Percentiles rank a stretch among this genome's conserved stretches.
Evolutionary conservation across 2,113 vertebrate species (phyloP).

Genomic region (Chitala chitala): DNA sequence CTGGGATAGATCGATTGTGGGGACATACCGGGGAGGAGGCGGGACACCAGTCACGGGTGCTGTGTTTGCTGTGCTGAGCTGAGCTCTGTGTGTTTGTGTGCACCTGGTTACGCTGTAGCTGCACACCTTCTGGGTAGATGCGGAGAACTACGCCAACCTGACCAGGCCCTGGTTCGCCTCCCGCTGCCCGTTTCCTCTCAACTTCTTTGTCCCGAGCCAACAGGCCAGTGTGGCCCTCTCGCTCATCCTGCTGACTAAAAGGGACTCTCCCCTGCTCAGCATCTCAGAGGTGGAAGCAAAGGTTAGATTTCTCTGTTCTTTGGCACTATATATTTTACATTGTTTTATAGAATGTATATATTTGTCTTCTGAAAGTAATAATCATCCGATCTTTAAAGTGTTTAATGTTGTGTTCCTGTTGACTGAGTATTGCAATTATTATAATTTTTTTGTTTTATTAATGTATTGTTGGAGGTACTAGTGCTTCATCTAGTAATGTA

Average conservation of each 20-base stretch:
- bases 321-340: background rate
- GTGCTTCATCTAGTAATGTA: no score
- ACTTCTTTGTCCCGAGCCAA: slow-evolving; percentile 77
- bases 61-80: background rate
- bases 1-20: no score
- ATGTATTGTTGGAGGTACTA: background rate
- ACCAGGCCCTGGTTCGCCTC: slow-evolving; percentile 94
- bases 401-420: background rate
- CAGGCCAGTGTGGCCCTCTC: slow-evolving; percentile 76
- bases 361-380: no score
- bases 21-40: no score
- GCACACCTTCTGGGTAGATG: slow-evolving; percentile 97
- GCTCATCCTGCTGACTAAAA: slow-evolving; percentile 83
- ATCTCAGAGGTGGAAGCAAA: slow-evolving; percentile 86
- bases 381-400: no score
- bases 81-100: background rate
- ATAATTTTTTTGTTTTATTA: background rate
- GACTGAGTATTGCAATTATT: background rate
- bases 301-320: slow-evolving; percentile 53
- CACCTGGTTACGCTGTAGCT: slow-evolving; percentile 61
- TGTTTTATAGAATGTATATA: no score
- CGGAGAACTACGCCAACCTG: slow-evolving; percentile 86
- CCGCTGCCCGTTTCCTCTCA: slow-evolving; percentile 83
- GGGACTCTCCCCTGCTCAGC: slow-evolving; percentile 74
- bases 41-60: no score